Percentiles rank a stretch among this genome's conserved stretches.
These are phyloP conservation scores for Nothocercus nigrocapillus DNA, from an alignment of 2,113 vertebrate species.

Conservation along the genomic window DNA sequence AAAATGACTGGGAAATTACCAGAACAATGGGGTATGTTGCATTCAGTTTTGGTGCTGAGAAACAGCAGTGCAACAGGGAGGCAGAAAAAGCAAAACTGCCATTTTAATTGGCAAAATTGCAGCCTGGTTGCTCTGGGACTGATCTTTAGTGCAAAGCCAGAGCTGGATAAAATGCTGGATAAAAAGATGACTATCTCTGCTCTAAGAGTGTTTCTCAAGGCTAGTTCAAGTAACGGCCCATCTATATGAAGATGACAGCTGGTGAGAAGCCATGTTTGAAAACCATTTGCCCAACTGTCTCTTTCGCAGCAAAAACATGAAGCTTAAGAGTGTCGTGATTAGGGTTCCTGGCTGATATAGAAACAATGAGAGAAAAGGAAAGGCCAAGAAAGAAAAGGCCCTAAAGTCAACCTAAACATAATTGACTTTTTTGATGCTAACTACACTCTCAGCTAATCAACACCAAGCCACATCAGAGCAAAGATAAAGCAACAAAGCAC, in stretches of 20 bases:
- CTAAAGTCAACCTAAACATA: not conserved
- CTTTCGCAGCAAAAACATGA: not conserved
- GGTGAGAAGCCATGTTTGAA: not conserved
- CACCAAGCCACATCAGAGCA: fast-evolving
- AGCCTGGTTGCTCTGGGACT: not conserved
- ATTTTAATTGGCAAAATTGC: not conserved
- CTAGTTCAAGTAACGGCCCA: not conserved
- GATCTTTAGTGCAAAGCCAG: not conserved
- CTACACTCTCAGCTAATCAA: too few relatives aligned
- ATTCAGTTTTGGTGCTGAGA: not conserved
- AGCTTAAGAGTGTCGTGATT: fast-evolving
- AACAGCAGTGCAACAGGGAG: not conserved
- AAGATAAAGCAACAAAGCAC: not conserved
- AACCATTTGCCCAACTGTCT: not conserved
- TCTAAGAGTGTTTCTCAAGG: not conserved
- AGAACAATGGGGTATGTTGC: too few relatives aligned
- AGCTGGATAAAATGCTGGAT: not conserved
- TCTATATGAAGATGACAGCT: not conserved
- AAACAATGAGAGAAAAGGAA: not conserved
- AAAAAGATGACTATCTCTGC: not conserved
- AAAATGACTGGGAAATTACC: not conserved
- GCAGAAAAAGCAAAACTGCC: not conserved
- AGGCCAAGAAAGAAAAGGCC: not conserved
- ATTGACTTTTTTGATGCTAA: not conserved
- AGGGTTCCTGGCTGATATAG: fast-evolving